These are phyloP conservation scores for Bradypodion pumilum DNA, from an alignment of 2,797 vertebrate species.

Conservation along the genomic window DNA sequence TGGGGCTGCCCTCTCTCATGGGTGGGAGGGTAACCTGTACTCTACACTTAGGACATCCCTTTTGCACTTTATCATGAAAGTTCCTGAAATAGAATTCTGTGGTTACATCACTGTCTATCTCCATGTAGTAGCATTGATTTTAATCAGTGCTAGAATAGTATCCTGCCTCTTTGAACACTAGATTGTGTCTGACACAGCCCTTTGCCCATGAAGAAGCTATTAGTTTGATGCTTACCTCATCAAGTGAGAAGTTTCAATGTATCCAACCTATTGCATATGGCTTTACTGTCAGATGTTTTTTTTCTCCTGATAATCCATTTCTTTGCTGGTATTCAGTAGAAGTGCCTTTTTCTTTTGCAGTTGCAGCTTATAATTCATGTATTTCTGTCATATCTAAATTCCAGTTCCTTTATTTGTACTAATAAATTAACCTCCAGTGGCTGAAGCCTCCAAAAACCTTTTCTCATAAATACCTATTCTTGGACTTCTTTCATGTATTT, in stretches of 20 bases:
- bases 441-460: slow-evolving; percentile 49
- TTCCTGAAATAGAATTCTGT: neutral
- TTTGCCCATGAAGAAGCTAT: slow-evolving; percentile 11
- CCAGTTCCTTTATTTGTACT: slow-evolving; percentile 35
- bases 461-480: slow-evolving; percentile 51
- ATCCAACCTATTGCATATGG: neutral
- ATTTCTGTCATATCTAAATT: slow-evolving; percentile 49
- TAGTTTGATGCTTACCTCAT: neutral
- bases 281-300: slow-evolving; percentile 46
- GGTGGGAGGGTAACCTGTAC: too few relatives aligned
- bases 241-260: slow-evolving; percentile 1
- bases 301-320: slow-evolving; percentile 46
- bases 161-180: neutral
- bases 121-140: neutral
- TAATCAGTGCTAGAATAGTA: neutral
- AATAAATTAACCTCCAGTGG: slow-evolving; percentile 33
- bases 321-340: slow-evolving; percentile 15
- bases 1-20: too few relatives aligned
- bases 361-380: slow-evolving; percentile 44
- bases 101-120: neutral
- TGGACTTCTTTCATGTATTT: slow-evolving; percentile 16
- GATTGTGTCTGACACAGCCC: neutral
- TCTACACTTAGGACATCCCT: too few relatives aligned
- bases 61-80: neutral
- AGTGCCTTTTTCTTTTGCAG: slow-evolving; percentile 8